These are phyloP conservation scores for Clarias laeviceps DNA, from an alignment of 2,797 vertebrate genomes.

Conservation along the genomic window DNA sequence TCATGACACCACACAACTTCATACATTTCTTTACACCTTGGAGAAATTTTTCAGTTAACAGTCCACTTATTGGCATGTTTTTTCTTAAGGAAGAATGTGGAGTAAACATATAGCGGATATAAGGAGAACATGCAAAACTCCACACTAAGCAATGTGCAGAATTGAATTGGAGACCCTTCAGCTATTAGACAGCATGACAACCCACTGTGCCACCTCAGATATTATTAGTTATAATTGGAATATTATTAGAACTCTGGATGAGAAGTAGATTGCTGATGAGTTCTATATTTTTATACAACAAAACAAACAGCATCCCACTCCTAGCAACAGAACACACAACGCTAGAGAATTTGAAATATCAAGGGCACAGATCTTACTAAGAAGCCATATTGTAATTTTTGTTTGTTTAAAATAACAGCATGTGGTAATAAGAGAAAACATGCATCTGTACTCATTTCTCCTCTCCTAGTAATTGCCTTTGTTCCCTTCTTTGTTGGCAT, in stretches of 20 bases:
- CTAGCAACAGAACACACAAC: not conserved
- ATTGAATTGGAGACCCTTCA: not conserved
- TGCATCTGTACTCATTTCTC: conserved; percentile 60
- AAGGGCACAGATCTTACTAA: conserved; percentile 9
- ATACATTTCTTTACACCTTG: not conserved
- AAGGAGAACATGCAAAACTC: not conserved
- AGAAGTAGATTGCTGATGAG: not conserved
- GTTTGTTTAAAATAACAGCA: conserved; percentile 16
- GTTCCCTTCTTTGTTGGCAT: conserved; percentile 66
- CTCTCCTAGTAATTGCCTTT: conserved; percentile 68
- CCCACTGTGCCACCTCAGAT: not conserved
- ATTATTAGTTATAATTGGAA: not conserved
- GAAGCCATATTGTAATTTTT: conserved; percentile 55
- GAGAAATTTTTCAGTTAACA: not conserved
- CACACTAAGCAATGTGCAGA: not conserved
- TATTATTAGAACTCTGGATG: not conserved
- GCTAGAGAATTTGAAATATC: not conserved
- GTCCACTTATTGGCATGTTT: not conserved
- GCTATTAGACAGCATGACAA: not conserved
- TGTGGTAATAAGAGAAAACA: conserved; percentile 62
- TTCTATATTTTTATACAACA: conserved; percentile 5
- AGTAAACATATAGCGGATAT: not conserved
- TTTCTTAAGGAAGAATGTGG: not conserved
- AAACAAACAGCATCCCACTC: conserved; percentile 13
- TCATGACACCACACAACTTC: not conserved